These are phyloP conservation scores for Andrena haemorrhoa DNA, from an alignment of 2,888 invertebrate genomes.

Conservation along the genomic window DNA sequence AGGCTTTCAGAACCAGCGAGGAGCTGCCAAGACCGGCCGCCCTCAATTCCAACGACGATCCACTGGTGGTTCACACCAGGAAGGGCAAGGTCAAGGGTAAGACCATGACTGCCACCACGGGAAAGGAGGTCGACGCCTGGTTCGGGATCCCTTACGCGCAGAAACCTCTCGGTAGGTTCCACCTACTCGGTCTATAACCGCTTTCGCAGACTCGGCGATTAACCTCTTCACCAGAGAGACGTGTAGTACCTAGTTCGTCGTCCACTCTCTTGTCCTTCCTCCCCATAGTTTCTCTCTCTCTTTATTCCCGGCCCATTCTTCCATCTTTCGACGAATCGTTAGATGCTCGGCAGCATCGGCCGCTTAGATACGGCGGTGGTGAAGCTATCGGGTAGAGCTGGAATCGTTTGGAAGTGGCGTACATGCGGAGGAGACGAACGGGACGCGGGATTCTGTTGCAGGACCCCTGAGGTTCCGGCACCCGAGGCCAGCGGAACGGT, in stretches of 20 bases:
- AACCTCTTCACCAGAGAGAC: conserved; percentile 1
- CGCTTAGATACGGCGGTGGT: no score
- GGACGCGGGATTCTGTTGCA: conserved; percentile 65
- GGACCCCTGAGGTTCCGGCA: conserved; percentile 93
- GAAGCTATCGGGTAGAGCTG: no score
- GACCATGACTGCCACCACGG: conserved; percentile 90
- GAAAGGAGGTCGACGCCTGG: conserved; percentile 94
- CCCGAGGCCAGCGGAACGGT: conserved; percentile 93
- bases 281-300: neutral
- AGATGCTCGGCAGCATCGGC: no score
- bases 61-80: conserved; percentile 91
- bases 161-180: conserved; percentile 88
- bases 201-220: conserved; percentile 10
- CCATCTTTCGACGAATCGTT: neutral
- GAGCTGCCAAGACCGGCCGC: conserved; percentile 74
- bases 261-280: neutral
- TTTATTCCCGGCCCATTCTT: neutral
- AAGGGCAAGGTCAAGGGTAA: conserved; percentile 92
- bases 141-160: conserved; percentile 93
- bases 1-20: conserved; percentile 80
- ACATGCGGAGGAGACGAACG: conserved; percentile 20
- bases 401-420: neutral
- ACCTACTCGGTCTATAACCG: conserved; percentile 28
- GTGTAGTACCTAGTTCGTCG: neutral
- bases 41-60: conserved; percentile 87